Evolutionary conservation across 2,888 invertebrate species (phyloP).

Genomic region (Biston stratarius): DNA sequence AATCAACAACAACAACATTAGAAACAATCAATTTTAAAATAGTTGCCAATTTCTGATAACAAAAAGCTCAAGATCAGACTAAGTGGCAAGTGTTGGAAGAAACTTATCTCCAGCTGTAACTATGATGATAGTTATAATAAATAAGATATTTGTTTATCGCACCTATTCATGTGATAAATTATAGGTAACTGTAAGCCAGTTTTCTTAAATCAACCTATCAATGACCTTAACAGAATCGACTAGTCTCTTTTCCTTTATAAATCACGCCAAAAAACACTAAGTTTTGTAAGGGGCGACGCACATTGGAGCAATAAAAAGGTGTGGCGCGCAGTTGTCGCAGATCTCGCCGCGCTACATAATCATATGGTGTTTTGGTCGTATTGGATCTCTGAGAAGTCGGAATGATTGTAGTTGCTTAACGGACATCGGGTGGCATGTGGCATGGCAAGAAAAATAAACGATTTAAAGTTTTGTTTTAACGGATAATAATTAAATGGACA

Average conservation of each 20-base stretch:
- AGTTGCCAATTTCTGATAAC: too few relatives aligned
- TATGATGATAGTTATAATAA: too few relatives aligned
- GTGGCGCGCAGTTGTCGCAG: conserved; percentile 44
- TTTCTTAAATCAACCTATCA: neutral
- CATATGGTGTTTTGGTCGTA: conserved; percentile 60
- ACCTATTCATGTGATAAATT: too few relatives aligned
- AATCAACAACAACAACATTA: too few relatives aligned
- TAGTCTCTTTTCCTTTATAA: conserved; percentile 13
- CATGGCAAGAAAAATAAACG: conserved; percentile 32
- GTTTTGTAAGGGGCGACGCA: conserved; percentile 23
- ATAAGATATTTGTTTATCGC: too few relatives aligned
- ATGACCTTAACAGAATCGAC: conserved; percentile 13
- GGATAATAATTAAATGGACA: neutral
- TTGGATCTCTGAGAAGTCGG: conserved; percentile 53
- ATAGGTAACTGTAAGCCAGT: too few relatives aligned
- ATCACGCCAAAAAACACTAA: conserved; percentile 27
- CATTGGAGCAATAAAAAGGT: conserved; percentile 32
- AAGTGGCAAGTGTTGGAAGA: too few relatives aligned
- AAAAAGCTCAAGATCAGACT: too few relatives aligned
- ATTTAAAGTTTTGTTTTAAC: neutral
- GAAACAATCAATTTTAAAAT: too few relatives aligned
- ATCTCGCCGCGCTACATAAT: conserved; percentile 59
- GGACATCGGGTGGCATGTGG: conserved; percentile 41
- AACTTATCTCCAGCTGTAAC: too few relatives aligned
- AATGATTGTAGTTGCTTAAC: conserved; percentile 58